Base-by-base conservation (phyloP, 2,888 invertebrate genomes). In the Microchrysa polita region DNA sequence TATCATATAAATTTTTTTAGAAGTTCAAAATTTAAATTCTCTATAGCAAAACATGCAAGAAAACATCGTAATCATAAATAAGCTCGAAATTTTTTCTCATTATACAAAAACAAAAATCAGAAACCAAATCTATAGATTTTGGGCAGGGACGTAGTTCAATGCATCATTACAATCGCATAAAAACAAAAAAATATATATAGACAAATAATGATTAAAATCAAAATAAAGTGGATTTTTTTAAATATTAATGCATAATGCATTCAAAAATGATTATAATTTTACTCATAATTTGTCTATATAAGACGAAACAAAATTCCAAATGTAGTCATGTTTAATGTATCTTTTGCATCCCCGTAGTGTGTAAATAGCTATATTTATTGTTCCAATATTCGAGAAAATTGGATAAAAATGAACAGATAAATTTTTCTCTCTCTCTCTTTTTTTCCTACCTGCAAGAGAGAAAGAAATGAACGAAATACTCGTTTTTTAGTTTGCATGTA, bases 121-220 rank as follows among this genome's bases (percentile, higher is more conserved):
- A n/a, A n/a, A n/a, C n/a, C n/a, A n/a, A n/a, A n/a, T n/a, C n/a
- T n/a, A 12, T 69, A 69, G 69, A 69, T 69, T 69, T 69, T 69
- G 69, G 69, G 69, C 69, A 69, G 69, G 69, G 69, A 69, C 40
- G 69, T 69, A 69, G 57, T 67, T 69, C 57, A 69, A 40, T 55
- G 57, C 57, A 69, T 69, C 57, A 40, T 34, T 34, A 34, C 27
- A 34, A 34, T 34, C 27, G 2, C 7, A 34, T 34, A 57, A n/a
- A 55, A 10, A 57, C 34, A 20, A 40, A 12, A 16, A 55, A n/a
- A n/a, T n/a, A n/a, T 20, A 57, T 40, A 20, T 18, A 20, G 16
- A 40, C 69, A 69, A 69, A 69, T 40, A 18, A 57, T 48, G 48
- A 12, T 12, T 5, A 48, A 48, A 48, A 48, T 48, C 10, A 48